Evolutionary conservation across 2,113 vertebrate species (phyloP), one percentile per base, ranked within the genome.

Genomic region (Anhinga anhinga): DNA sequence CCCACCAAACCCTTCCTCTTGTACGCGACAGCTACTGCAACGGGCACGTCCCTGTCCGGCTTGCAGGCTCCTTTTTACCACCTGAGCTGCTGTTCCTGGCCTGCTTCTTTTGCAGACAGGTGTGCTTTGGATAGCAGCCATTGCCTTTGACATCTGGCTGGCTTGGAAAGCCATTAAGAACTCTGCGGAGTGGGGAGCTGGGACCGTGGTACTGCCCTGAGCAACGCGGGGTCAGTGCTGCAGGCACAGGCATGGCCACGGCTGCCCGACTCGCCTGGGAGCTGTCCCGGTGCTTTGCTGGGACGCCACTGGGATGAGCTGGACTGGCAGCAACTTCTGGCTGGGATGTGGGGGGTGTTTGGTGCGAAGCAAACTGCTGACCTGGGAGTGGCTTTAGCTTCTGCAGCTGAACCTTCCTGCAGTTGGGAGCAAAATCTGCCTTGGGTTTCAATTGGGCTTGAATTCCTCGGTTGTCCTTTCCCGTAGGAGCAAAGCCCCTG

Each of bases 261-360:
- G 11, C 36, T 13, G 32, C 34, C 29, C 4, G 3, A 0, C n/a
- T 16, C 47, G 0, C 16, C 40, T 4, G 42, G 67, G 38, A 45
- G 30, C 27, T 4, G 2, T 11, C 45, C 81, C 76, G 15, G 70
- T 1, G 34, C 58, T 25, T 17, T 21, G n/a, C 44, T 56, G 63
- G 70, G 13, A 42, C 0, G 7, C 9, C 23, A 1, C 71, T 50
- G 72, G 82, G 38, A 22, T 8, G 52, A 25, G 30, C 55, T 21
- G 79, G 36, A 1, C 2, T 0, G 1, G 32, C 10, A 20, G 30
- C 21, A 14, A 1, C 4, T 13, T 4, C 44, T 47, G 74, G 6
- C 71, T 14, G 71, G 21, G 59, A 4, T 13, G 12, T 2, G 32
- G 0, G 58, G 58, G 34, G 11, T 7, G 40, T 49, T 53, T 11